Evolutionary conservation across 37 sponge, comb jelly and placozoan species (phyloP), one percentile per base, ranked within the genome.

Genomic region (Amphimedon queenslandica): DNA sequence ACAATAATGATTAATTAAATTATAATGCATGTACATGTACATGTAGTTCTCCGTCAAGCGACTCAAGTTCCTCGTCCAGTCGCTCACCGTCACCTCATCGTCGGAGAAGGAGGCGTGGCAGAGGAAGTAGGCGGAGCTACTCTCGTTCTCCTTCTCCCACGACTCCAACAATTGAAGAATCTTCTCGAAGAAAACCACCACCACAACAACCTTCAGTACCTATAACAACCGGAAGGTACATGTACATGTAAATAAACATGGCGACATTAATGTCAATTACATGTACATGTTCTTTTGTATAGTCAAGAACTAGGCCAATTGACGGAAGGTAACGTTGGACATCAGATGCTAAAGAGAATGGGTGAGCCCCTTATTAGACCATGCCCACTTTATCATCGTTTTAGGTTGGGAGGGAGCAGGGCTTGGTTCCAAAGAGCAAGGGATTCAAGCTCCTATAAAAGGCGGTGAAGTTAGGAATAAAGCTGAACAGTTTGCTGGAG

Each of bases 391-490:
- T 6, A 6, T 60, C 24, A n/a, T 11, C 5, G 8, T 6, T 40
- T 42, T 56, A 88, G 89, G 91, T 23, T 94, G 94, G 94, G 94
- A 87, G 56, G 94, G 92, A 30, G 69, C 92, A 34, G 94, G 94
- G 11, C 74, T 94, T 24, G 94, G 94, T 4, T 33, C 84, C 0
- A n/a, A 39, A 30, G 57, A 83, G 38, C 94, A 94, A 53, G 94
- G 94, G 21, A 90, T 94, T 23, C 76, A 94, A 75, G 92, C 90
- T 63, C 94, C 94, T 13, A 71, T 94, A 55, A 79, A 69, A 43
- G 84, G 81, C 27, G 94, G 92, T n/a, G 88, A 94, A 21, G 84
- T 90, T 0, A 56, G 94, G 42, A 76, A 70, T 69, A 88, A 96
- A 41, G 42, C 43, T 25, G 88, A 96, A 64, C 83, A 93, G 53